Conservation (phyloP, 2,113 vertebrate species). For the human (Homo sapiens) region DNA sequence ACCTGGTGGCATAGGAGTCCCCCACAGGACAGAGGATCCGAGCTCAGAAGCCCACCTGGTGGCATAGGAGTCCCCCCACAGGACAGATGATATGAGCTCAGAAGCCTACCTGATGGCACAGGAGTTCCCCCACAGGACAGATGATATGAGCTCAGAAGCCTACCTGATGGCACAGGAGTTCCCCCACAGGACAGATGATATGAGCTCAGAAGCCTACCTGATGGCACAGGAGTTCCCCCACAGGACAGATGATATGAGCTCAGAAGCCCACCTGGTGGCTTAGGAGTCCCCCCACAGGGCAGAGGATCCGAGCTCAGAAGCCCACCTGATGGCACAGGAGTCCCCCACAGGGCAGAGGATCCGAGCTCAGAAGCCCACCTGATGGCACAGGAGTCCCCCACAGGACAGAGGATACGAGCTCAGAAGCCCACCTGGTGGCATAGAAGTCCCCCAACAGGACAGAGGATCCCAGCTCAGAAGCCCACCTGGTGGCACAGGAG, state of each 20-base stretch:
- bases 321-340: slow-evolving; percentile 40
- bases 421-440: slow-evolving; percentile 52
- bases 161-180: slow-evolving; percentile 41
- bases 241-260: not conserved
- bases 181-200: not conserved
- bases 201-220: slow-evolving; percentile 21
- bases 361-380: not conserved
- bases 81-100: not conserved
- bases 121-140: not conserved
- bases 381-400: slow-evolving; percentile 19
- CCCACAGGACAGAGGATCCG: not conserved
- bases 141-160: not conserved
- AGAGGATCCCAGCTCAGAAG: not conserved
- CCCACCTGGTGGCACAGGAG: slow-evolving; percentile 41
- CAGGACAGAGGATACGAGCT: not conserved
- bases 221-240: slow-evolving; percentile 4
- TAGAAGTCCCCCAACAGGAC: not conserved
- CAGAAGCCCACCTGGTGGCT: slow-evolving; percentile 52
- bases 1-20: slow-evolving; percentile 37
- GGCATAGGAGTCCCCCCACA: not conserved
- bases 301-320: not conserved
- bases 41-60: slow-evolving; percentile 33
- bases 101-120: slow-evolving; percentile 46
- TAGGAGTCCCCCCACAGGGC: not conserved
- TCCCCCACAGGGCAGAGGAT: too few species aligned